Evolutionary conservation across 1,140 invertebrate species (phyloP).

Genomic region (Drosophila parvula): DNA sequence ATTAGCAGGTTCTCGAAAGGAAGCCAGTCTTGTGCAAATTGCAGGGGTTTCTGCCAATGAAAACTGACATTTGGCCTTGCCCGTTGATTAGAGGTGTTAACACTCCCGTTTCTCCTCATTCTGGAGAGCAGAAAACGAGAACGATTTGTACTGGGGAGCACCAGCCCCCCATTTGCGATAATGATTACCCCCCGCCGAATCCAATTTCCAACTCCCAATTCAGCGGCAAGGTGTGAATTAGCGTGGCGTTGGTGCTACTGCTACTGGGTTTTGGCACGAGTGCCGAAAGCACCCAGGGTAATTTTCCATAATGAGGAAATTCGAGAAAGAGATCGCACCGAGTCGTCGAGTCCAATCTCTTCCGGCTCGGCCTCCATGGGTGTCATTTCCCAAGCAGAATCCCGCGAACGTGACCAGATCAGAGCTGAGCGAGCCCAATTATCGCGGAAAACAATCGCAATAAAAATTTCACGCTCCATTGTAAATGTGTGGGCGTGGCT

Average conservation of each 20-base stretch:
- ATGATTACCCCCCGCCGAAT: constrained; percentile 12
- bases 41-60: constrained; percentile 17
- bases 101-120: neutral
- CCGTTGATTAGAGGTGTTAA: constrained; percentile 19
- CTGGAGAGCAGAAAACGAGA: constrained; percentile 27
- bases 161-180: constrained; percentile 10
- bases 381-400: constrained; percentile 58
- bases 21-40: constrained; percentile 27
- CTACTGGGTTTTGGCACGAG: constrained; percentile 33
- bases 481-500: constrained; percentile 59
- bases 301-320: constrained; percentile 37
- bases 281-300: constrained; percentile 15
- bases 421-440: constrained; percentile 42
- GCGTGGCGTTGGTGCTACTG: constrained; percentile 6
- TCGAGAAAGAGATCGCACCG: constrained; percentile 15
- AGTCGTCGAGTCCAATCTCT: constrained; percentile 38
- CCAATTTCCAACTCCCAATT: constrained; percentile 23
- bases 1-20: neutral
- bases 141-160: constrained; percentile 12
- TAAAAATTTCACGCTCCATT: constrained; percentile 67
- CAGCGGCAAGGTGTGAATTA: constrained; percentile 33
- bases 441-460: constrained; percentile 51
- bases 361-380: constrained; percentile 38
- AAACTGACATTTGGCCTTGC: constrained; percentile 32
- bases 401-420: constrained; percentile 55